Base-by-base conservation (phyloP, 37 sponge, comb jelly and placozoan genomes). In the Geodia barretti region DNA sequence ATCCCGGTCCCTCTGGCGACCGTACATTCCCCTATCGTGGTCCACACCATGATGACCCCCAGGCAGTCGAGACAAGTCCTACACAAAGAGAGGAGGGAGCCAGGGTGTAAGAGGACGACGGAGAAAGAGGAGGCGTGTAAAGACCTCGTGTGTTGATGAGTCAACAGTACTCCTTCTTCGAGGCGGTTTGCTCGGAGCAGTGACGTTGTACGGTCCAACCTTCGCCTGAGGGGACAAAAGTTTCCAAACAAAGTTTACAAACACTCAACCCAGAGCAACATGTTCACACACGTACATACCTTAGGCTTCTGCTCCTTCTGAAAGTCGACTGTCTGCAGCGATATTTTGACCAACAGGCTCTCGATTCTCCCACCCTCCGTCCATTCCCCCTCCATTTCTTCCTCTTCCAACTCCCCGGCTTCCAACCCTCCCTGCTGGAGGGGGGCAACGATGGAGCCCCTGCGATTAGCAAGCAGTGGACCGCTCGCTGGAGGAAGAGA, bases 141-240 rank as follows among this genome's bases (percentile, higher is more conserved):
- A 29, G 30, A 68, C 77, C 26, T 39, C 36, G 39, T 64, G 36
- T 0, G 24, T 24, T 1, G 77, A 29, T n/a, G 64, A 31, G 38
- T 83, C 83, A 0, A 21, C 9, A 28, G 81, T 81, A 30, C 75
- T 84, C 40, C 83, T 32, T 14, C 84, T 25, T 26, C 77, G 37
- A 17, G 84, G 70, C 0, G 78, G 33, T 32, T 64, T 78, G 64
- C 28, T 39, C 30, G 76, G 76, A 60, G 76, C 60, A 3, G 54
- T 75, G 30, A 79, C 77, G 29, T 70, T 59, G 41, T 69, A 78
- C 0, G 86, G 86, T 26, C 71, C 79, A 3, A 85, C 86, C 8
- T 69, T 85, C 2, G 86, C 86, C 76, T 40, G 62, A 26, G 32
- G 36, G 32, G 76, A 59, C 42, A 17, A 32, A 20, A 41, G 17